Conservation (phyloP, 2,797 vertebrate species). For the Hirundo rustica region DNA sequence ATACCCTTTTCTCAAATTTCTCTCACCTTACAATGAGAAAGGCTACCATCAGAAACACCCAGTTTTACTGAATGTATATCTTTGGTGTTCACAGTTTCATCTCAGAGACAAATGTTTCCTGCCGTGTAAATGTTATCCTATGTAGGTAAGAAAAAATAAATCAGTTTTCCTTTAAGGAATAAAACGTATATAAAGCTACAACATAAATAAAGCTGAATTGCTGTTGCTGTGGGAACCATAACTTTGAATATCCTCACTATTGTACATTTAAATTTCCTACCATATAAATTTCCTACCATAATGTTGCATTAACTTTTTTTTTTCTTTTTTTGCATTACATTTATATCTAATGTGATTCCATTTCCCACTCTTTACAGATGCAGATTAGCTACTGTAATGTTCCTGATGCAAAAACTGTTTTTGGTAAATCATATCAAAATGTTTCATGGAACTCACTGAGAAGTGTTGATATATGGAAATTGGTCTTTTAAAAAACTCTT, state of each 20-base stretch:
- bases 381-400: conserved; percentile 72
- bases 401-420: conserved; percentile 76
- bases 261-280: conserved; percentile 65
- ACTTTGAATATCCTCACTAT: conserved; percentile 61
- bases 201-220: conserved; percentile 25
- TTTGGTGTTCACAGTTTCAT: neutral
- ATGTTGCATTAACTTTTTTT: conserved; percentile 72
- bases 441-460: conserved; percentile 75
- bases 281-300: conserved; percentile 64
- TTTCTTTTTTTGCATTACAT: conserved; percentile 68
- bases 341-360: conserved; percentile 75
- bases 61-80: neutral
- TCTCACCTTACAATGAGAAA: neutral
- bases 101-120: neutral
- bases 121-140: neutral
- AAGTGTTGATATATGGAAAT: conserved; percentile 79
- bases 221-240: conserved; percentile 65
- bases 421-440: conserved; percentile 81
- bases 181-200: conserved; percentile 26
- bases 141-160: conserved; percentile 1
- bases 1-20: neutral
- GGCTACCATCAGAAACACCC: neutral
- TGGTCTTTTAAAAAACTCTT: conserved; percentile 72
- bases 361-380: conserved; percentile 76
- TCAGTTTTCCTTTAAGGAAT: conserved; percentile 41